Evolutionary conservation across 2,888 invertebrate genomes (phyloP).

Genomic region (Tubulanus polymorphus): DNA sequence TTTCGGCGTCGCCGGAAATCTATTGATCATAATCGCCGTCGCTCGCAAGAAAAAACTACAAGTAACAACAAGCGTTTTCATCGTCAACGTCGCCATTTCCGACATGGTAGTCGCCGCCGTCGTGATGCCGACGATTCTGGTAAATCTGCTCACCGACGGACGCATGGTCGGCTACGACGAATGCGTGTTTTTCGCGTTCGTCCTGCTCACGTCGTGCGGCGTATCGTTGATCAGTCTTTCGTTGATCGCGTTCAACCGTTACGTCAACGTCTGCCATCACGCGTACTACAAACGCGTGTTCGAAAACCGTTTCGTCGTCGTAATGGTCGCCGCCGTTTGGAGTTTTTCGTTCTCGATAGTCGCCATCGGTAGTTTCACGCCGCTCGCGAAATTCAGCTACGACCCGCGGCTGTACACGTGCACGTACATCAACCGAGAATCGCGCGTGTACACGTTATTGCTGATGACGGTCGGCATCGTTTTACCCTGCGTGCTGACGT

Average conservation of each 20-base stretch:
- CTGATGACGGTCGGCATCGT: background rate
- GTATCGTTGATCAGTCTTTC: background rate
- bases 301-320: background rate
- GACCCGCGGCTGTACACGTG: background rate
- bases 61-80: background rate
- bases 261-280: background rate
- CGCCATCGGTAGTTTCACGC: background rate
- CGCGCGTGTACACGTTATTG: background rate
- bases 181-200: background rate
- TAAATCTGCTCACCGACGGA: background rate
- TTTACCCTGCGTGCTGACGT: background rate
- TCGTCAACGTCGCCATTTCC: background rate
- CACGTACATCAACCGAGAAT: background rate
- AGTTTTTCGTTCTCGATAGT: background rate
- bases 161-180: background rate
- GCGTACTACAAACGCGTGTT: background rate
- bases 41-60: background rate
- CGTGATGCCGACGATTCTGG: background rate
- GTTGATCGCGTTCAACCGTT: conserved; percentile 1
- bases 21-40: background rate
- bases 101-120: background rate
- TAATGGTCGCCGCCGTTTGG: background rate
- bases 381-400: background rate
- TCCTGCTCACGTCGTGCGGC: background rate
- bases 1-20: background rate